A percentile compares a stretch with the other conserved stretches of the same genome.
These are phyloP conservation scores for Anoncus sp. DNA, from an alignment of 2,888 invertebrate genomes.

Conservation along the genomic window DNA sequence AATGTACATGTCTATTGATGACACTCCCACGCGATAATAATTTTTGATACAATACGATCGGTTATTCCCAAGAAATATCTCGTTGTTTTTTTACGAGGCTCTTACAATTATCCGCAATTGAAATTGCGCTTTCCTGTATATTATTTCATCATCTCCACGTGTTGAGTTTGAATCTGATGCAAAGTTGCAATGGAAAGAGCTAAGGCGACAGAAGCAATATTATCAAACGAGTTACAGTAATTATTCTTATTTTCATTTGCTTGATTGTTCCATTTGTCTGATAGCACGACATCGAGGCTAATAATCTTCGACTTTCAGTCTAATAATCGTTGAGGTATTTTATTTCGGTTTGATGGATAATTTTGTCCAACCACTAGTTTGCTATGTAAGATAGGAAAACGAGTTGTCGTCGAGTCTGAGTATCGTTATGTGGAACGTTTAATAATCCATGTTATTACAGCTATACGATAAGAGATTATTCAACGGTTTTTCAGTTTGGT, in stretches of 20 bases:
- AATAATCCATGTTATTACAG: constrained; percentile 49
- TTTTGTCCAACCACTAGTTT: constrained; percentile 10
- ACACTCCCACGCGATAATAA: not conserved
- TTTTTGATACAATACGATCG: not conserved
- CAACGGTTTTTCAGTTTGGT: not conserved
- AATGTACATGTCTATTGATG: not conserved
- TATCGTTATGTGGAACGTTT: constrained; percentile 41
- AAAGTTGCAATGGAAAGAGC: not conserved
- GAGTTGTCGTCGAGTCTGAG: constrained; percentile 26
- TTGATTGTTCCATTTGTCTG: too few relatives aligned
- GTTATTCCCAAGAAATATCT: not conserved
- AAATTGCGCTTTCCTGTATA: constrained; percentile 17
- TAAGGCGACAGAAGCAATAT: not conserved
- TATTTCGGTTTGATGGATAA: not conserved
- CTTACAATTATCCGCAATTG: constrained; percentile 29
- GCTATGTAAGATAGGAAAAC: constrained; percentile 23
- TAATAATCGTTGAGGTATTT: constrained; percentile 16
- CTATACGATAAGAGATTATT: constrained; percentile 49
- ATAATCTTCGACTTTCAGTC: not conserved
- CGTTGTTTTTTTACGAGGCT: not conserved
- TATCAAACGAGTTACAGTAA: not conserved
- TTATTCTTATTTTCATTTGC: constrained; percentile 6
- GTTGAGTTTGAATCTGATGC: not conserved
- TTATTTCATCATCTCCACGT: constrained; percentile 3
- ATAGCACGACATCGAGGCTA: too few relatives aligned